Percentiles rank a stretch among this genome's conserved stretches.
phyloP scores from a whole-genome alignment of 2,797 vertebrate genomes.

The Carduelis carduelis region DNA sequence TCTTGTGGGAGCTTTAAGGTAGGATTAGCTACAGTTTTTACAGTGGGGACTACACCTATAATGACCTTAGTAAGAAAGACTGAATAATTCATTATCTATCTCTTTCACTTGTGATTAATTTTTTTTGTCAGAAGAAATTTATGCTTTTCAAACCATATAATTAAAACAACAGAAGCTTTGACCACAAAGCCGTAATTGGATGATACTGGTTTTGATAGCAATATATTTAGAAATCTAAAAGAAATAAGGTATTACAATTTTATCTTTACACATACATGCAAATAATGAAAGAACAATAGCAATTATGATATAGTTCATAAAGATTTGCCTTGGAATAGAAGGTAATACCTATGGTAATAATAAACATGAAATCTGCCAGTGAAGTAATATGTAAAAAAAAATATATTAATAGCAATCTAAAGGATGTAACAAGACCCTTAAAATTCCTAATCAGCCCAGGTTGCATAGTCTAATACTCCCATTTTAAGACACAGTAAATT shows the following conservation, averaged over 20 bases:
- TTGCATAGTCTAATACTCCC: neutral
- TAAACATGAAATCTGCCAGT: neutral
- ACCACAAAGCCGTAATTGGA: neutral
- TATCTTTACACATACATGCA: neutral
- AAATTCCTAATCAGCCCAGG: neutral
- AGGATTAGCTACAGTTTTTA: neutral
- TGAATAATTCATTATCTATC: neutral
- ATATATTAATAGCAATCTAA: neutral
- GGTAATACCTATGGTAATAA: neutral
- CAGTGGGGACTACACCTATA: neutral
- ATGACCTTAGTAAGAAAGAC: neutral
- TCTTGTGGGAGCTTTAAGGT: neutral
- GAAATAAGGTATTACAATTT: neutral
- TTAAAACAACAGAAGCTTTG: neutral
- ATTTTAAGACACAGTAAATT: neutral
- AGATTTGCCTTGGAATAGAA: neutral
- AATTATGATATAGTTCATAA: neutral
- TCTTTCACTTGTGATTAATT: neutral
- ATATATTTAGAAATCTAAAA: neutral
- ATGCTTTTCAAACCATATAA: neutral
- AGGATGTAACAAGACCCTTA: neutral
- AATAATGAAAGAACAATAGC: neutral
- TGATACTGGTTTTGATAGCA: neutral
- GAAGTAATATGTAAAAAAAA: neutral
- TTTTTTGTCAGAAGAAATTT: neutral